Percentiles rank a stretch among this genome's conserved stretches.
phyloP scores from a whole-genome alignment of 1,140 invertebrate species.

The Battus philenor region DNA sequence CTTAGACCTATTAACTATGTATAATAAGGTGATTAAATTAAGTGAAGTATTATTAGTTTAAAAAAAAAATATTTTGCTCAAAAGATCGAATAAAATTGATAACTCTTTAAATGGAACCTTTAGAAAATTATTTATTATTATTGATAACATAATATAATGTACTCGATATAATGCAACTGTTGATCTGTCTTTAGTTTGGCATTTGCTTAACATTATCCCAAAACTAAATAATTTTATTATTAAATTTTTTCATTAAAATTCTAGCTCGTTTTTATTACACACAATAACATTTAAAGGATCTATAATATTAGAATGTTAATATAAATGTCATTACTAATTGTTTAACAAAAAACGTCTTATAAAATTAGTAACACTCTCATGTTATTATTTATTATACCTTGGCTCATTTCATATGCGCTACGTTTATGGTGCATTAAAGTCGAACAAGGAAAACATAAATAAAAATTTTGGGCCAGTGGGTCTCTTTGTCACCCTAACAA shows the following conservation, averaged over 20 bases:
- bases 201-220: constrained; percentile 11
- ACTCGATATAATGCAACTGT: constrained; percentile 12
- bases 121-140: constrained; percentile 10
- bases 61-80: too few species aligned
- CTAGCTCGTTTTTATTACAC: too few species aligned
- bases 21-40: too few species aligned
- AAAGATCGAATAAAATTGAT: too few species aligned
- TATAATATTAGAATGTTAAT: constrained; percentile 8
- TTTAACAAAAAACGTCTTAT: background rate
- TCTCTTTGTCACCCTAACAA: constrained; percentile 16
- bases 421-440: constrained; percentile 32
- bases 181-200: constrained; percentile 6
- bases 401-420: constrained; percentile 42
- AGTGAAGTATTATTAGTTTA: too few species aligned
- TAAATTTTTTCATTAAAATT: background rate
- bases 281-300: too few species aligned
- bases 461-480: constrained; percentile 38
- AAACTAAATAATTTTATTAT: background rate
- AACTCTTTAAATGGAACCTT: too few species aligned
- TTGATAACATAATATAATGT: constrained; percentile 5
- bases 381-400: constrained; percentile 17
- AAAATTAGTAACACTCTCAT: background rate
- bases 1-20: too few species aligned
- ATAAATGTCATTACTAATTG: constrained; percentile 6
- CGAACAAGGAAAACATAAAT: constrained; percentile 27